phyloP scores from a whole-genome alignment of 1,140 invertebrate genomes.

The Macrotrachela quadricornifera region DNA sequence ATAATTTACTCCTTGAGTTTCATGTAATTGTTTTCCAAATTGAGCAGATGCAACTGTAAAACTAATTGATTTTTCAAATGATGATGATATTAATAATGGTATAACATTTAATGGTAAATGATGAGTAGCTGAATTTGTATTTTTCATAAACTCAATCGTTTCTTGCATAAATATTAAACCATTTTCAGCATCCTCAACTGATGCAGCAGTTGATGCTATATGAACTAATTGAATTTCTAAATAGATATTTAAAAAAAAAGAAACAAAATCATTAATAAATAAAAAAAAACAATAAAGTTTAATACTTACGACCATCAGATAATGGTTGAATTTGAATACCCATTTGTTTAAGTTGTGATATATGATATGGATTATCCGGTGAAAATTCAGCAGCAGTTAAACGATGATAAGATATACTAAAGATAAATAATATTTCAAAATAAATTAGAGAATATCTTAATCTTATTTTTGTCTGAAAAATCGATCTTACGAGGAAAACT shows the following conservation, averaged over 20 bases:
- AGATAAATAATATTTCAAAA: too few species aligned
- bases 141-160: slow-evolving; percentile 69
- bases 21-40: slow-evolving; percentile 54
- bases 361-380: slow-evolving; percentile 65
- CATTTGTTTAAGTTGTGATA: slow-evolving; percentile 67
- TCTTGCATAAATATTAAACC: slow-evolving; percentile 87
- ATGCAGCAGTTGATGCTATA: slow-evolving; percentile 44
- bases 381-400: slow-evolving; percentile 35
- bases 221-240: neutral
- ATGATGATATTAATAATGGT: neutral
- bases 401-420: neutral
- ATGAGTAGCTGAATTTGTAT: slow-evolving; percentile 27
- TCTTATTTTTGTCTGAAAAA: too few species aligned
- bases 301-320: slow-evolving; percentile 43
- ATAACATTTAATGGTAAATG: neutral
- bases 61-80: neutral
- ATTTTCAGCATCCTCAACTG: slow-evolving; percentile 61
- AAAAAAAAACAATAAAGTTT: too few species aligned
- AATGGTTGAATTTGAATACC: slow-evolving; percentile 71
- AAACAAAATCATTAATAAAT: too few species aligned
- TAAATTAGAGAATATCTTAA: too few species aligned
- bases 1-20: slow-evolving; percentile 15
- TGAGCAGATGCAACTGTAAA: slow-evolving; percentile 64
- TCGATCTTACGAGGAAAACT: too few species aligned
- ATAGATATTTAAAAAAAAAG: too few species aligned